A percentile compares a stretch with the other conserved stretches of the same genome.
Conservation (phyloP, 2,797 vertebrate species). For the Phrynocephalus forsythii region DNA sequence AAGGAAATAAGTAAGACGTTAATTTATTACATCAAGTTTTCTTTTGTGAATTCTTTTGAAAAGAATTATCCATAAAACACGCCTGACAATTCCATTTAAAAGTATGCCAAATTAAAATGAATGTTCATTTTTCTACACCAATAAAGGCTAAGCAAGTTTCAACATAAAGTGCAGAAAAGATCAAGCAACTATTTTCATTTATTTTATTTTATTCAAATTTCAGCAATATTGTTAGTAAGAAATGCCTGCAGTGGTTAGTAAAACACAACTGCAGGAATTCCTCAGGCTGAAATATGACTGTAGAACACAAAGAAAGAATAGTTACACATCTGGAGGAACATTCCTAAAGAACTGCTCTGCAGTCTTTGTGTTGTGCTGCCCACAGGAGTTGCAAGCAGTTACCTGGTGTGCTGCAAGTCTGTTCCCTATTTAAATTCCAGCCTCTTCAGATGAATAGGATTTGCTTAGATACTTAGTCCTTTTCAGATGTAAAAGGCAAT, state of each 20-base stretch:
- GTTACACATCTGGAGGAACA: slow-evolving; percentile 21
- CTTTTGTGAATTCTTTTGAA: background rate
- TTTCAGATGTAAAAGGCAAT: slow-evolving; percentile 23
- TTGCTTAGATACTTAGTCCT: slow-evolving; percentile 24
- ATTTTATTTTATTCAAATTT: slow-evolving; percentile 29
- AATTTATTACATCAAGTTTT: background rate
- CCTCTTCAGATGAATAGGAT: slow-evolving; percentile 24
- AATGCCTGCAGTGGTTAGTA: slow-evolving; percentile 36
- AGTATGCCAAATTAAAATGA: background rate
- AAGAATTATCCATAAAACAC: background rate
- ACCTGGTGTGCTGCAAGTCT: slow-evolving; percentile 32
- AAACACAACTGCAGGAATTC: slow-evolving; percentile 32
- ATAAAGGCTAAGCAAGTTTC: slow-evolving; percentile 5
- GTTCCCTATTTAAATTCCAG: slow-evolving; percentile 21
- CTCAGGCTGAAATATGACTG: background rate
- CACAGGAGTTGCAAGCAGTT: slow-evolving; percentile 32
- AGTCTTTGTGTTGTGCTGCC: slow-evolving; percentile 12
- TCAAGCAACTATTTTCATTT: background rate
- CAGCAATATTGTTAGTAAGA: slow-evolving; percentile 34
- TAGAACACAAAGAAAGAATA: slow-evolving; percentile 1
- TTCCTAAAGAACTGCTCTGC: slow-evolving; percentile 19
- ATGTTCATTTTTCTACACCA: slow-evolving; percentile 8
- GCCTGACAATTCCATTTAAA: background rate
- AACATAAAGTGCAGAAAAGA: slow-evolving; percentile 19
- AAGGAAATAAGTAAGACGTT: background rate